Evolutionary conservation across 2,888 invertebrate species (phyloP), one percentile per base, ranked within the genome.

Genomic region (Lissonota sp.): DNA sequence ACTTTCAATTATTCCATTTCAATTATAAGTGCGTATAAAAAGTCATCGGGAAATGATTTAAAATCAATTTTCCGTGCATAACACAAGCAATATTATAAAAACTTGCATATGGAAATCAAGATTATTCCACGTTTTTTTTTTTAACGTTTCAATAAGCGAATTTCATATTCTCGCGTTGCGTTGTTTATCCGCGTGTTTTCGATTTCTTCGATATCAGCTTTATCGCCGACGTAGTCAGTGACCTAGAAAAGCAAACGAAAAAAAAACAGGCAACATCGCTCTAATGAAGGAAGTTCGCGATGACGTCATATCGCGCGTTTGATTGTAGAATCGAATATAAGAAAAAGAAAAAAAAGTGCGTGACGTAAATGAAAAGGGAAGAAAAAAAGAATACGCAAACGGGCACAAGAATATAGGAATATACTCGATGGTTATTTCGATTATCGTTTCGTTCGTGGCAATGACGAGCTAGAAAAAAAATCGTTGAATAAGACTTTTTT

Each of bases 321-420:
- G 53, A 71, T 75, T 66, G 60, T 26, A 26, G 71, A 62, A 39
- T 70, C 60, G 57, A 42, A 70, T 70, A 60, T 26, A n/a, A n/a
- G 26, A 26, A 26, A 26, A 26, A 3, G 3, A 26, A 26, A 26
- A 26, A 76, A 82, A 58, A 37, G 14, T 53, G 37, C 7, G 40
- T 72, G 72, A 77, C 75, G 73, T 77, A 53, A 80, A 77, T 75
- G n/a, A 10, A 57, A 40, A 57, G 57, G 39, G 53, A 64, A 39
- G 7, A 40, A 26, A 40, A 77, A 72, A 76, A 62, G 44, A 69
- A 73, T 26, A 44, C 26, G 14, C 42, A 51, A 75, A 71, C 58
- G 55, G 26, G 26, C 26, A 26, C 26, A 51, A 51, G 6, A 49
- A 5, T 70, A 60, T 70, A 60, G 42, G 58, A 49, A 67, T 51